Evolutionary conservation across 1,140 invertebrate species (phyloP), one percentile per base, ranked within the genome.

Genomic region (Aphaenogaster ashmeadi): DNA sequence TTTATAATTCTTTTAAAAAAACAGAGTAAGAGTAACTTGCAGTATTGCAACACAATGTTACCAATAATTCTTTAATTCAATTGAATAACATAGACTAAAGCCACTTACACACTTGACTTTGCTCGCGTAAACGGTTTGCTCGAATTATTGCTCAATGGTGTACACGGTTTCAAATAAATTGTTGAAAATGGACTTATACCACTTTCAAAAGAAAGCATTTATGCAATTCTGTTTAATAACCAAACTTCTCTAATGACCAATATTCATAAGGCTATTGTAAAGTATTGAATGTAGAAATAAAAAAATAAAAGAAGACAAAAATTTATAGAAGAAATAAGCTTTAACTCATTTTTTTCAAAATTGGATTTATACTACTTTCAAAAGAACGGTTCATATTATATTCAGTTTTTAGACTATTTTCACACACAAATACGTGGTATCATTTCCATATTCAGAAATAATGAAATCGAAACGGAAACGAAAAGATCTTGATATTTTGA

Each of bases 301-400:
- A 21, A 4, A 15, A 62, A 15, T 33, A 64, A 64, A 36, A 9
- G 13, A 3, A 18, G 13, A 15, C 6, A 15, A 38, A 66, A 38
- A n/a, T 64, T 33, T 38, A 18, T 9, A 36, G 11, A 38, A 38
- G 18, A 66, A 66, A 38, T 8, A 27, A 60, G 21, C 11, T 38
- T 36, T 66, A 66, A 66, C 62, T 66, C 36, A 38, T 38, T 38
- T 66, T 38, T 66, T 66, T 66, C 36, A 38, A 38, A 66, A 66
- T 38, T 38, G 33, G 13, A 18, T 8, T 64, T 66, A 18, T 1
- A n/a, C 6, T 33, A 18, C 5, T 1, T 18, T 27, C 9, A 64
- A 64, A 18, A 13, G 18, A 44, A 67, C 27, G 27, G 27, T 27
- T 27, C 27, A 27, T 13, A 64, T 62, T n/a, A 38, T 18, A 5